Percentiles rank a stretch among this genome's conserved stretches.
phyloP scores from a whole-genome alignment of 1,140 invertebrate species.

The Papilio machaon region DNA sequence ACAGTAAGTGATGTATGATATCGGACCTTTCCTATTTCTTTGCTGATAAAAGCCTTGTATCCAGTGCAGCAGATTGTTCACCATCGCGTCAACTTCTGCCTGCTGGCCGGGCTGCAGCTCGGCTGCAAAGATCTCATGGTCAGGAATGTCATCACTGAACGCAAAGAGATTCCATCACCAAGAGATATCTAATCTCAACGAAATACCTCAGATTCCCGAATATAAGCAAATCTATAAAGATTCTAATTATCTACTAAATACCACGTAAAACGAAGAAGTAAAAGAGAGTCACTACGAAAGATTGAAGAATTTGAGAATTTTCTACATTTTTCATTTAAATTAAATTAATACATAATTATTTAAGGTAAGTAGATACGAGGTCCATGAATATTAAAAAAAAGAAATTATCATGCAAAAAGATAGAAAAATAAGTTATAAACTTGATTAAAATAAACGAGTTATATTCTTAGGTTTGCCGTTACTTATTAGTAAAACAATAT shows the following conservation, averaged over 20 bases:
- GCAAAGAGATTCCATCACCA: conserved; percentile 40
- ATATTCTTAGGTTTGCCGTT: no score
- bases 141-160: conserved; percentile 51
- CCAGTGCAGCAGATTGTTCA: conserved; percentile 87
- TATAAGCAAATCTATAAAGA: not conserved
- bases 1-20: conserved; percentile 10
- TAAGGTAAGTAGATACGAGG: not conserved
- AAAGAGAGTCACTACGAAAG: not conserved
- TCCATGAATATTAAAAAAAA: not conserved
- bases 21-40: conserved; percentile 85
- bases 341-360: not conserved
- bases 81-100: conserved; percentile 85
- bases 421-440: no score
- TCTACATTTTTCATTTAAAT: not conserved
- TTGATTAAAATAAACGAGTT: no score
- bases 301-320: not conserved
- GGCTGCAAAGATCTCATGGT: conserved; percentile 68
- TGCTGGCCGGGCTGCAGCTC: conserved; percentile 67
- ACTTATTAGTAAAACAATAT: no score
- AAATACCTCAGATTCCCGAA: not conserved
- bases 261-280: not conserved
- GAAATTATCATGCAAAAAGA: no score
- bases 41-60: conserved; percentile 86
- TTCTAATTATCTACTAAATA: not conserved
- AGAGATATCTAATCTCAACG: conserved; percentile 22